Conservation (phyloP, 2,113 vertebrate genomes). For the Dasyurus viverrinus region DNA sequence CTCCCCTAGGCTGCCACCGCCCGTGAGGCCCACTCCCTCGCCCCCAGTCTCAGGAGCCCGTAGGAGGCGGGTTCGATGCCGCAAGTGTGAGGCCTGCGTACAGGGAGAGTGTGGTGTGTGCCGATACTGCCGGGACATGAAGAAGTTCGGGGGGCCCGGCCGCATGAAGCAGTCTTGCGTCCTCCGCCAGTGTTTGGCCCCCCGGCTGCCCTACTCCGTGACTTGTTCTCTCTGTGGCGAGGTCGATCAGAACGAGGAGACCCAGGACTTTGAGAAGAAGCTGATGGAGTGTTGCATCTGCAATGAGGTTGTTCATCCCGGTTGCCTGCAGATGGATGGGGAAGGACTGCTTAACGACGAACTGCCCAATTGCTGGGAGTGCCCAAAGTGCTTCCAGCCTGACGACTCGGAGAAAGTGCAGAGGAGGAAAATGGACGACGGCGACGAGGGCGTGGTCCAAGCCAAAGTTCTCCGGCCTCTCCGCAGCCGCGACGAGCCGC, state of each 20-base stretch:
- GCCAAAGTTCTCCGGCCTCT: constrained; percentile 87
- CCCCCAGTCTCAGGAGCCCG: constrained; percentile 91
- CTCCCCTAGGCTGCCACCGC: constrained; percentile 85
- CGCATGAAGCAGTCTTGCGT: constrained; percentile 96
- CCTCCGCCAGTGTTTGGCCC: constrained; percentile 94
- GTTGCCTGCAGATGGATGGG: constrained; percentile 95
- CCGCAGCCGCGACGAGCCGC: constrained; percentile 86
- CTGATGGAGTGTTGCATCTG: constrained; percentile 98
- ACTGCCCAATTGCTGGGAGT: constrained; percentile 98
- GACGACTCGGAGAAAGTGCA: constrained; percentile 87
- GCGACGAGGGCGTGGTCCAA: constrained; percentile 82
- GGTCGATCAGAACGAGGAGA: constrained; percentile 93
- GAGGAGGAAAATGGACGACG: constrained; percentile 88
- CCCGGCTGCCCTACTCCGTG: constrained; percentile 95
- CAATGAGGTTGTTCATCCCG: constrained; percentile 94
- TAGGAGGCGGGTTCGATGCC: constrained; percentile 92
- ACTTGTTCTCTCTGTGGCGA: constrained; percentile 95
- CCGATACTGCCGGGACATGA: constrained; percentile 96
- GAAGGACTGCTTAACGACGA: constrained; percentile 95
- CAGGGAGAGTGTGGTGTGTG: constrained; percentile 95
- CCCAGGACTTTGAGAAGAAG: constrained; percentile 89
- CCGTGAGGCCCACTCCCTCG: constrained; percentile 84
- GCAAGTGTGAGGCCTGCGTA: constrained; percentile 93
- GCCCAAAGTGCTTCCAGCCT: constrained; percentile 95
- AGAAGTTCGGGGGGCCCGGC: constrained; percentile 95